Evolutionary conservation across 2,113 vertebrate genomes (phyloP), one percentile per base, ranked within the genome.

Genomic region (Hipposideros armiger): DNA sequence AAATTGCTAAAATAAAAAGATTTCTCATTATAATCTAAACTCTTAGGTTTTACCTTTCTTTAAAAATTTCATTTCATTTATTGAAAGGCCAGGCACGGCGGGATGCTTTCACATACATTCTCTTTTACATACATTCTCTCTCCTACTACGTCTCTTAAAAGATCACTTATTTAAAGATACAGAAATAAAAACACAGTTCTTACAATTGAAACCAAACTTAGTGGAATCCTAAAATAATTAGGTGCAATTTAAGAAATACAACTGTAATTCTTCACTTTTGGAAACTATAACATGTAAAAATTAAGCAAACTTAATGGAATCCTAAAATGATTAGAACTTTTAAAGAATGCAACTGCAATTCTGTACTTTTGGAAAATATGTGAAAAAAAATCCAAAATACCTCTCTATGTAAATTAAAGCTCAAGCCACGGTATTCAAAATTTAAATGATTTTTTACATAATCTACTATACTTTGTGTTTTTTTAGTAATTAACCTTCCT

Each of bases 401-500:
- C 84, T 96, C 82, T 95, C 88, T 77, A 97, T 96, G 95, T 96
- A 98, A 96, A 98, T 97, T 94, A 94, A 97, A 97, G 92, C 95
- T 96, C 93, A 95, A 97, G 32, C 87, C 94, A 98, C 40, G 70
- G 70, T 96, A 95, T 97, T 97, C 87, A 97, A 97, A 97, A 97
- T 95, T 96, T 97, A 97, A 96, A 97, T 91, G 83, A 97, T 97
- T 97, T 50, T 50, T 50, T 98, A 96, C 96, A 98, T 95, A 95
- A 97, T 96, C 96, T 94, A 92, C 86, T 97, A 97, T 85, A 95
- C 95, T 97, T 95, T 95, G 87, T 97, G 91, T 40, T 91, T 95
- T 95, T 94, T 95, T 54, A 97, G 95, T 97, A 97, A 98, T 98
- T 98, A 97, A 98, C 95, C 96, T 98, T 98, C 98, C 95, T 87